Conservation (phyloP, 2,888 invertebrate species). For the Ormyrus rosae region DNA sequence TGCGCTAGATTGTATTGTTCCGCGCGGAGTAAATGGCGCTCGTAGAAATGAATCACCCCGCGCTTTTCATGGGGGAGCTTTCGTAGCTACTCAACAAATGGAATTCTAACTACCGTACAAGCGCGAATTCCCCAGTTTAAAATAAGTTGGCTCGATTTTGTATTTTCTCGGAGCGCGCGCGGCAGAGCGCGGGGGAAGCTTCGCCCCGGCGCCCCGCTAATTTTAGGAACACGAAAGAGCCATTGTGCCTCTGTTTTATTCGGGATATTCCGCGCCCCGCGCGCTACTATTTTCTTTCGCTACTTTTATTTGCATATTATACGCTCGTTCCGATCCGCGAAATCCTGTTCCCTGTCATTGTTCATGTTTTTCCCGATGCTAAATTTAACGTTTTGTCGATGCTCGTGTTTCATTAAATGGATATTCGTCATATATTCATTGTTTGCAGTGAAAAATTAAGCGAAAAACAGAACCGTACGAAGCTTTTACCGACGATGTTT, state of each 20-base stretch:
- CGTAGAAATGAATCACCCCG: slow-evolving; percentile 53
- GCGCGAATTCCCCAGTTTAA: slow-evolving; percentile 51
- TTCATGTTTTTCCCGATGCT: not conserved
- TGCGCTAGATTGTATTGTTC: slow-evolving; percentile 52
- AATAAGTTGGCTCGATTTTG: slow-evolving; percentile 50
- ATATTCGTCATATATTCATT: no score
- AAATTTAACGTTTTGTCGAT: not conserved
- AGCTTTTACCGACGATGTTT: no score
- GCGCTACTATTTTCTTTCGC: not conserved
- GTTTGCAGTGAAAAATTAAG: not conserved
- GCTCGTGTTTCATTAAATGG: not conserved
- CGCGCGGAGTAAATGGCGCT: slow-evolving; percentile 42
- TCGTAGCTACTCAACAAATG: slow-evolving; percentile 55
- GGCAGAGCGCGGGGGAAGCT: not conserved
- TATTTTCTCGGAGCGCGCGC: slow-evolving; percentile 32
- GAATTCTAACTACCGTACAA: slow-evolving; percentile 57
- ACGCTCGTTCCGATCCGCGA: not conserved
- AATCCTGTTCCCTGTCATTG: slow-evolving; percentile 10
- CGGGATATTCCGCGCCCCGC: slow-evolving; percentile 5
- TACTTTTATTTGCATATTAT: not conserved
- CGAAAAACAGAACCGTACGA: not conserved
- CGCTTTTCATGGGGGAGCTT: slow-evolving; percentile 40
- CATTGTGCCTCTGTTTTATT: slow-evolving; percentile 37
- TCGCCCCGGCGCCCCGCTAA: slow-evolving; percentile 30
- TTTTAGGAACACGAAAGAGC: slow-evolving; percentile 41